Conservation (phyloP, 2,888 invertebrate genomes). For the Agelastica alni region DNA sequence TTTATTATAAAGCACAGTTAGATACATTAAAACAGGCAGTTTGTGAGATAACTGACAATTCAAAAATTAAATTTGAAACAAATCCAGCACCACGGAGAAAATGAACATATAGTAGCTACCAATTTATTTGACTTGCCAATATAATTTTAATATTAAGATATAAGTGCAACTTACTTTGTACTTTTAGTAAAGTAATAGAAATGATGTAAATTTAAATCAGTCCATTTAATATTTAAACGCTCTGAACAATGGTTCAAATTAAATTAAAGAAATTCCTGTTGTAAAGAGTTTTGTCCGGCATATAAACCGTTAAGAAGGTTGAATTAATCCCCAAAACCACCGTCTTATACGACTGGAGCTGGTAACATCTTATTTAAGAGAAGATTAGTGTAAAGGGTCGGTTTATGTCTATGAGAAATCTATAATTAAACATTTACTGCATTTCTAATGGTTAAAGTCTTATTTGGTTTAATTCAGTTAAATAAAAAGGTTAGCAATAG, state of each 20-base stretch:
- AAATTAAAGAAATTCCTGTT: slow-evolving; percentile 24
- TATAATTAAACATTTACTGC: slow-evolving; percentile 4
- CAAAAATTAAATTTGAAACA: too few species aligned
- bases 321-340: slow-evolving; percentile 14
- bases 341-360: slow-evolving; percentile 7
- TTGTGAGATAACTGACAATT: too few species aligned
- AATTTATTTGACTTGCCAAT: too few species aligned
- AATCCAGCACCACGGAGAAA: too few species aligned
- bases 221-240: slow-evolving; percentile 21
- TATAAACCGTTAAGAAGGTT: slow-evolving; percentile 14
- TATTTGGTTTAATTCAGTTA: neutral
- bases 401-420: slow-evolving; percentile 10
- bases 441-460: slow-evolving; percentile 4
- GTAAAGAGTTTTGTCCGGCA: slow-evolving; percentile 21
- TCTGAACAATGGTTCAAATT: slow-evolving; percentile 16
- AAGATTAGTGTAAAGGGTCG: slow-evolving; percentile 8
- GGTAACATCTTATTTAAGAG: slow-evolving; percentile 15
- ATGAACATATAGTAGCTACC: too few species aligned
- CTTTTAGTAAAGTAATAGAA: too few species aligned
- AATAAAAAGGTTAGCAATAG: too few species aligned
- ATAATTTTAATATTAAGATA: too few species aligned
- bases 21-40: too few species aligned
- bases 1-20: too few species aligned
- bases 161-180: too few species aligned
- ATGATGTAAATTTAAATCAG: slow-evolving; percentile 17